Evolutionary conservation across 1,140 invertebrate species (phyloP), one percentile per base, ranked within the genome.

Genomic region (Trichomalopsis sarcophagae): DNA sequence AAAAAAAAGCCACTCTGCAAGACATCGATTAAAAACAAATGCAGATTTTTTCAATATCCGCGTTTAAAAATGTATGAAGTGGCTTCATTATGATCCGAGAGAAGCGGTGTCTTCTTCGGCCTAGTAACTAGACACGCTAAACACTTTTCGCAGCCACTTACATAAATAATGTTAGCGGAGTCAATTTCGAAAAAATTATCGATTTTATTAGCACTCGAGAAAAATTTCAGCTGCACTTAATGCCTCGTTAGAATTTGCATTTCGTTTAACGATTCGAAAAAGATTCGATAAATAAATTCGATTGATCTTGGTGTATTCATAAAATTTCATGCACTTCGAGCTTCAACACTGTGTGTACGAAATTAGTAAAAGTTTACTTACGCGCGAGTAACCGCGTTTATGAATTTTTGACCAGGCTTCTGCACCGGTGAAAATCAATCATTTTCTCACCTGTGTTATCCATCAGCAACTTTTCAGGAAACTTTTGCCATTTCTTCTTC

Each of bases 11-110:
- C n/a, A 33, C n/a, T 77, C 36, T 68, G 30, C 9, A 66, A 79
- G 21, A 79, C 33, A 80, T 80, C 17, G 66, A 80, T 44, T 80
- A 69, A 40, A 71, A 81, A 55, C 23, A 50, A 73, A 81, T 73
- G 68, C 40, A 73, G 80, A 81, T 81, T 81, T 81, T 81, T 81
- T 73, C 69, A 73, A 81, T 81, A 81, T 73, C 69, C 40, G 7
- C 17, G 33, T 81, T 74, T 81, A 30, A 81, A 81, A 81, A 81
- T 81, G 36, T 73, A 81, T 81, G 80, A 81, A 50, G 62, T 69
- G 44, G 21, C 21, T 44, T 40, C 36, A 36, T n/a, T 75, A 44
- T 44, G 3, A 10, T 0, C 73, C 36, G 21, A 62, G 55, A 6
- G 55, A 62, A n/a, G 55, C 14, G 17, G 17, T 17, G 5, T 62